Base-by-base conservation (phyloP, 2,888 invertebrate genomes). In the Athalia cordata region DNA sequence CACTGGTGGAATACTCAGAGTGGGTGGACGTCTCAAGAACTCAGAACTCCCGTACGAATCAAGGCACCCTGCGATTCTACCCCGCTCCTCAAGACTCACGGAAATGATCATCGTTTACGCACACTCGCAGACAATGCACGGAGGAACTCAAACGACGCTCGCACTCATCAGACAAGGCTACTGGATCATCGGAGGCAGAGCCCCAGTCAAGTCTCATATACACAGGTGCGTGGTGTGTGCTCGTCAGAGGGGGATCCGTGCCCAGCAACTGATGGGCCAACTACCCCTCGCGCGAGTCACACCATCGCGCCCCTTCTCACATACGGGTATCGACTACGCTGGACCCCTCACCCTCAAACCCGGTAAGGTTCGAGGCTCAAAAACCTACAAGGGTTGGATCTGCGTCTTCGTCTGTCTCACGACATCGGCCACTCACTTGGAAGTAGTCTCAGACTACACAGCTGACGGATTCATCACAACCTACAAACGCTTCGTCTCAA, bases 261-360 rank as follows among this genome's bases (percentile, higher is more conserved):
- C 79, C 6, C 77, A 81, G 5, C 85, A 84, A 64, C 43, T 84
- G 3, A 87, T 87, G 86, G 85, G 82, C 6, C 75, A 85, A 43
- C 80, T 86, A 13, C 86, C 86, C 5, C 15, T 29, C 5, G 15
- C 67, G 3, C 67, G 52, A 68, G 67, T 68, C 66, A 66, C 66
- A 13, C 66, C 66, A 1, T 66, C 67, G 29, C 29, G 15, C 8
- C 52, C 52, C 0, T 68, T 68, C 11, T 49, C 49, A 7, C 49
- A 49, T 52, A 52, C 52, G 5, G 67, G 52, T 6, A 15, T 68
- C 7, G 68, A 52, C 43, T 68, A 68, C 55, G 68, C 68, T 15
- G 29, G 68, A 29, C 68, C 55, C 3, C 50, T 55, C 55, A 45
- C 68, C 0, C 52, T 68, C 29, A 55, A 0, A 52, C 55, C 9